Evolutionary conservation across 2,888 invertebrate genomes (phyloP), one percentile per base, ranked within the genome.

Genomic region (Ellobium chinense): DNA sequence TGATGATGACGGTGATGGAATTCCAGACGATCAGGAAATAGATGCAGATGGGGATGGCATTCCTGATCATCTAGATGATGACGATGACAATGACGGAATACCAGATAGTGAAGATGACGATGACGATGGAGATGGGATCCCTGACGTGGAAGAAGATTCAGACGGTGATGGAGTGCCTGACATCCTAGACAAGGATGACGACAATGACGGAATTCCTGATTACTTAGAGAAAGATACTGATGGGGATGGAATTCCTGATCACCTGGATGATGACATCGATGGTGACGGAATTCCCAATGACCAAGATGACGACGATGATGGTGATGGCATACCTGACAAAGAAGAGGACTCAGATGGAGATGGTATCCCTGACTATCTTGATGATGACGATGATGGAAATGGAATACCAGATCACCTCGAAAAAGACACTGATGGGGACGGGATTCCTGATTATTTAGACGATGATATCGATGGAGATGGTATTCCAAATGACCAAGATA

Each of bases 31-130:
- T 82, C n/a, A 85, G 7, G 86, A 88, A 60, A 89, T 91, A 78
- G 88, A 88, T 76, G 83, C 82, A 65, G 86, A 86, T 75, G 81
- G 72, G 62, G 83, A 85, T 70, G 88, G 87, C 7, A 85, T 86
- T 37, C 88, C 87, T 7, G 87, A 87, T 78, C 31, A 77, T 62
- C 60, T 83, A 9, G 88, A 90, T 27, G 74, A 84, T 21, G 89
- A 89, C 70, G 88, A 82, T 36, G 89, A 91, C 74, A 86, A 85
- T 58, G 89, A 91, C 82, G 90, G 90, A n/a, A 87, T 89, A 69
- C 87, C 86, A 9, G 87, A 89, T 84, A 24, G 84, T 58, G n/a
- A 78, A 82, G 89, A 92, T 63, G 69, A 88, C 24, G 91, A 90
- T 63, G 73, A 82, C 18, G 91, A 91, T 83, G 87, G 87, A 18